Evolutionary conservation across 2,113 vertebrate genomes (phyloP).

Genomic region (Blennius ocellaris): DNA sequence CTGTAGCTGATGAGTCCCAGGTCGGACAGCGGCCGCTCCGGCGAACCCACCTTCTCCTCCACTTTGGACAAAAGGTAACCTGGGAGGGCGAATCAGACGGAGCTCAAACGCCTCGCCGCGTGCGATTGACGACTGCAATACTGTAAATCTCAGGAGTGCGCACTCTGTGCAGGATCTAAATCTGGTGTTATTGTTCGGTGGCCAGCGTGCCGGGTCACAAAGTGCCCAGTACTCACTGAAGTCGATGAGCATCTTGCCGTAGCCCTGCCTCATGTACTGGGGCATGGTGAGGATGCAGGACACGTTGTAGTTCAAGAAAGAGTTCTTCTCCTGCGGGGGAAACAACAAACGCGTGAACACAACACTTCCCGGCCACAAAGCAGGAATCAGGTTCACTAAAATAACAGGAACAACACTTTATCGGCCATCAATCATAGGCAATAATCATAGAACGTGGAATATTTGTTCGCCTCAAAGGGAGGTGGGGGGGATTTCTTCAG

Average conservation of each 20-base stretch:
- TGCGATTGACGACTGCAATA: background rate
- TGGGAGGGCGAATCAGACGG: slow-evolving; percentile 33
- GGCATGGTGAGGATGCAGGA: slow-evolving; percentile 93
- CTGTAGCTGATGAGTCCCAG: slow-evolving; percentile 91
- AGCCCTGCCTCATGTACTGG: slow-evolving; percentile 92
- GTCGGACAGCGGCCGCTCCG: slow-evolving; percentile 91
- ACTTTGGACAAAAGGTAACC: slow-evolving; percentile 93
- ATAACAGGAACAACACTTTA: no score
- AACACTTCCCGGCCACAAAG: background rate
- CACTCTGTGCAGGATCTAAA: slow-evolving; percentile 11
- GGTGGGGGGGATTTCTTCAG: no score
- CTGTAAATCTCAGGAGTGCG: background rate
- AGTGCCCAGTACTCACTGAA: slow-evolving; percentile 88
- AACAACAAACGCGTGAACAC: background rate
- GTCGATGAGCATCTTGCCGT: slow-evolving; percentile 93
- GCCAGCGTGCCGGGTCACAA: background rate
- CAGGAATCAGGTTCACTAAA: no score
- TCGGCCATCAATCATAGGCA: no score
- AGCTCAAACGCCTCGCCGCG: background rate
- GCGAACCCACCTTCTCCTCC: slow-evolving; percentile 91
- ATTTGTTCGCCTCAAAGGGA: no score
- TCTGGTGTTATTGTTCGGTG: slow-evolving; percentile 8
- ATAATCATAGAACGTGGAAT: no score
- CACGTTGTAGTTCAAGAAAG: slow-evolving; percentile 93
- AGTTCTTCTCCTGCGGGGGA: slow-evolving; percentile 88